A percentile compares a stretch with the other conserved stretches of the same genome.
These are phyloP conservation scores for Siniperca knerii DNA, from an alignment of 2,113 vertebrate genomes.

Conservation along the genomic window DNA sequence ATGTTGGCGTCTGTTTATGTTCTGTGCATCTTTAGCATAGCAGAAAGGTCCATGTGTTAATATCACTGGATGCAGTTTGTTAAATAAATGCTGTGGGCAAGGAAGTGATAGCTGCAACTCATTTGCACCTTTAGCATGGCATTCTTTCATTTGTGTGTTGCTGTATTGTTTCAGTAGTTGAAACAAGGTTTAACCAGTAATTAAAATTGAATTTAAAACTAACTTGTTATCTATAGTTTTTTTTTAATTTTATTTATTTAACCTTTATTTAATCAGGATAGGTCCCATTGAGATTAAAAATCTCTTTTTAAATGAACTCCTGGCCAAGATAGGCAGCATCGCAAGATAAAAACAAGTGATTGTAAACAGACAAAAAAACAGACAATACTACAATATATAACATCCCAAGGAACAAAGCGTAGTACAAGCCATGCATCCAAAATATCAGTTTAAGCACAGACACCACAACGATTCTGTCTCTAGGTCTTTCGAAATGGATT, in stretches of 20 bases:
- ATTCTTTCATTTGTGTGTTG: not conserved
- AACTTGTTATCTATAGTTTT: not conserved
- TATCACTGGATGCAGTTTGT: slow-evolving; percentile 17
- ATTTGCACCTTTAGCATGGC: slow-evolving; percentile 13
- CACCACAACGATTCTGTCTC: not conserved
- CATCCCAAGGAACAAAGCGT: not conserved
- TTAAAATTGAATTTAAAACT: slow-evolving; percentile 16
- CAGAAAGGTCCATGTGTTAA: slow-evolving; percentile 44
- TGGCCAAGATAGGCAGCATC: too few relatives aligned
- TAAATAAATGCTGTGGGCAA: slow-evolving; percentile 19
- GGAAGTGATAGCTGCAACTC: slow-evolving; percentile 3
- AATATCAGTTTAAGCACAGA: not conserved
- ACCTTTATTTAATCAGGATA: too few relatives aligned
- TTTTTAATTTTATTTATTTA: too few relatives aligned
- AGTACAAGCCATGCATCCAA: not conserved
- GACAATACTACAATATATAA: too few relatives aligned
- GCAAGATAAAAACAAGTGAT: too few relatives aligned
- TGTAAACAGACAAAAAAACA: too few relatives aligned
- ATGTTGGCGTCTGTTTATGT: slow-evolving; percentile 54
- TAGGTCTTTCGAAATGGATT: not conserved
- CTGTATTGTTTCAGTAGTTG: not conserved
- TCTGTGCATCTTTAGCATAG: slow-evolving; percentile 21
- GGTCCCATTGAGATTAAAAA: too few relatives aligned
- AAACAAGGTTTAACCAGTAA: slow-evolving; percentile 20
- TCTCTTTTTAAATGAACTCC: too few relatives aligned